Conservation (phyloP, 1,140 invertebrate genomes). For the Temnothorax longispinosus region DNA sequence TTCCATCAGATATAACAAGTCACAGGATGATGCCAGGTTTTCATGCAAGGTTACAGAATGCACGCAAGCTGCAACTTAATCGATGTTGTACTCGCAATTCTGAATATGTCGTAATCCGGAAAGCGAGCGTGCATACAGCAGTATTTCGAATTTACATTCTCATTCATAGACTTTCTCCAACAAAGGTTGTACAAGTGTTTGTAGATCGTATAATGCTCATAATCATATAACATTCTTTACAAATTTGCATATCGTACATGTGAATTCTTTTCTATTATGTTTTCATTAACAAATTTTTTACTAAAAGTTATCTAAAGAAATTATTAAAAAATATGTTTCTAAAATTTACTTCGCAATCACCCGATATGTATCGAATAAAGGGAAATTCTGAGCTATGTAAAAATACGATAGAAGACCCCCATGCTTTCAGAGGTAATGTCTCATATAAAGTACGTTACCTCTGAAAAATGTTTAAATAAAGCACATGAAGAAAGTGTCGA, state of each 20-base stretch:
- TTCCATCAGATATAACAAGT: slow-evolving; percentile 7
- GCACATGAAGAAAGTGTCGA: neutral
- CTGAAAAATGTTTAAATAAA: slow-evolving; percentile 5
- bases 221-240: neutral
- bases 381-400: neutral
- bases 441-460: neutral
- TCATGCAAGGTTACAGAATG: slow-evolving; percentile 31
- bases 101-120: slow-evolving; percentile 41
- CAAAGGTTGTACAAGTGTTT: neutral
- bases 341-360: neutral
- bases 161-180: neutral
- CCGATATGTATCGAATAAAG: neutral
- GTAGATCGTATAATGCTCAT: neutral
- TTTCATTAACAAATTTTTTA: neutral
- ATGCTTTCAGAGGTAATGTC: neutral
- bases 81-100: slow-evolving; percentile 39
- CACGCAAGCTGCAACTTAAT: slow-evolving; percentile 48
- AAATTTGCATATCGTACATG: neutral
- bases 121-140: neutral
- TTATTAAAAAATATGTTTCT: neutral
- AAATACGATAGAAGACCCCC: neutral
- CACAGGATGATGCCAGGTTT: slow-evolving; percentile 25
- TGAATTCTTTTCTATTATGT: neutral
- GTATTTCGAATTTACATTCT: slow-evolving; percentile 15
- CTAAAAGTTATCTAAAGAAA: neutral